Base-by-base conservation (phyloP, 1,140 invertebrate genomes). In the Vanessa atalanta region DNA sequence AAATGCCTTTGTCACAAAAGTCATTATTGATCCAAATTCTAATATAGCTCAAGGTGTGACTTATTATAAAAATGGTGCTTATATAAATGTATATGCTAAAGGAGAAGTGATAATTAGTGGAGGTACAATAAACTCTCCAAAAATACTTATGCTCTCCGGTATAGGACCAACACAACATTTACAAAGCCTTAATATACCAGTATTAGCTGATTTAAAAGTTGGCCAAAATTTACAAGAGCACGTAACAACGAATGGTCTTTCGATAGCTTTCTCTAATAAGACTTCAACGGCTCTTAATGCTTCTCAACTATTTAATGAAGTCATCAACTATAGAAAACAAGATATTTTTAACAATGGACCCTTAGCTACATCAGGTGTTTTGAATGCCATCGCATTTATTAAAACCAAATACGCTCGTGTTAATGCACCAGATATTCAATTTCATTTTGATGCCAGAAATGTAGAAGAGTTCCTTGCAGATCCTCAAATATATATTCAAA, bases 211-310 rank as follows among this genome's bases (percentile, higher is more conserved):
- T 83, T 84, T 95, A 3, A 93, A 87, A 73, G 95, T 94, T 66
- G 97, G 97, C 0, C 88, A 95, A 47, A 97, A 97, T 88, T 90
- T 98, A 1, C 96, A 97, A 84, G 96, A 97, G 85, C 97, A 97
- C 83, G 83, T 84, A 1, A 94, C 94, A 0, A 93, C 93, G 14
- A 92, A 93, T 72, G 93, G 93, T 2, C 66, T 95, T 0, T 80
- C 95, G 1, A 89, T 94, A 73, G 75, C 76, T 26, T 53, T 95
- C 20, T 85, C 86, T 0, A 95, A 95, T 70, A 16, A 53, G 50
- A 86, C 88, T 60, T 85, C 92, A 0, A 89, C 91, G 69, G 79
- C 76, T 20, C 86, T 88, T 6, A 76, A 78, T 63, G 81, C 90
- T 37, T 66, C 92, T 2, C 79, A 93, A 81, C 88, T 93, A 51